Evolutionary conservation across 2,888 invertebrate species (phyloP).

Genomic region (Pollenia amentaria): DNA sequence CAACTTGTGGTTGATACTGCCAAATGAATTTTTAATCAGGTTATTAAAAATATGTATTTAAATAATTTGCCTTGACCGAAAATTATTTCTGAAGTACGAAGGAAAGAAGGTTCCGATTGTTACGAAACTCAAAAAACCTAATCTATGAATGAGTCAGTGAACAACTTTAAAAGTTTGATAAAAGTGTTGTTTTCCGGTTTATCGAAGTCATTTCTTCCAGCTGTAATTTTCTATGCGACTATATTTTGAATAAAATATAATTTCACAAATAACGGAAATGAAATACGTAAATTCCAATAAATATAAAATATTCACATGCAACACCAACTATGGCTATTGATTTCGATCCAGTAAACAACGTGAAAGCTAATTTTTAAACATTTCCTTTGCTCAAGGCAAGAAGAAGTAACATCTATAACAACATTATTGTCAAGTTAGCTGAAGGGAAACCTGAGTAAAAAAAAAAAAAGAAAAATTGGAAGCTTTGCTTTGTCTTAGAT

Average conservation of each 20-base stretch:
- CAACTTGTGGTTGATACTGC: too few relatives aligned
- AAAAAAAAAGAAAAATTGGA: background rate
- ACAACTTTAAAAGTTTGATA: too few relatives aligned
- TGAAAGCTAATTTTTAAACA: slow-evolving; percentile 59
- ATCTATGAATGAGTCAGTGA: too few relatives aligned
- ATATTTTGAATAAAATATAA: slow-evolving; percentile 5
- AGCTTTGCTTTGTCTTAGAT: slow-evolving; percentile 31
- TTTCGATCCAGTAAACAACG: slow-evolving; percentile 20
- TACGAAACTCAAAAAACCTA: too few relatives aligned
- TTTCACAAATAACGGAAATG: slow-evolving; percentile 43
- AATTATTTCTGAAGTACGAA: too few relatives aligned
- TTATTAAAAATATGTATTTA: too few relatives aligned
- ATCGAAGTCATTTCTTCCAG: too few relatives aligned
- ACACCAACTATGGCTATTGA: slow-evolving; percentile 3
- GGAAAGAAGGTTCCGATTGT: too few relatives aligned
- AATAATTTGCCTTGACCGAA: too few relatives aligned
- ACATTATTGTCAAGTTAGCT: background rate
- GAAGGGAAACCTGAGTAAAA: background rate
- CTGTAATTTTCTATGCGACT: background rate
- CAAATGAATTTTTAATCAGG: too few relatives aligned
- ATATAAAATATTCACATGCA: slow-evolving; percentile 38
- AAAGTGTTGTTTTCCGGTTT: too few relatives aligned
- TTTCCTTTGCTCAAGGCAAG: slow-evolving; percentile 60
- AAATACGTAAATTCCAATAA: slow-evolving; percentile 30
- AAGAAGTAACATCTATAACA: background rate